A percentile compares a stretch with the other conserved stretches of the same genome.
These are phyloP conservation scores for Taurulus bubalis DNA, from an alignment of 2,113 vertebrate species.

Conservation along the genomic window DNA sequence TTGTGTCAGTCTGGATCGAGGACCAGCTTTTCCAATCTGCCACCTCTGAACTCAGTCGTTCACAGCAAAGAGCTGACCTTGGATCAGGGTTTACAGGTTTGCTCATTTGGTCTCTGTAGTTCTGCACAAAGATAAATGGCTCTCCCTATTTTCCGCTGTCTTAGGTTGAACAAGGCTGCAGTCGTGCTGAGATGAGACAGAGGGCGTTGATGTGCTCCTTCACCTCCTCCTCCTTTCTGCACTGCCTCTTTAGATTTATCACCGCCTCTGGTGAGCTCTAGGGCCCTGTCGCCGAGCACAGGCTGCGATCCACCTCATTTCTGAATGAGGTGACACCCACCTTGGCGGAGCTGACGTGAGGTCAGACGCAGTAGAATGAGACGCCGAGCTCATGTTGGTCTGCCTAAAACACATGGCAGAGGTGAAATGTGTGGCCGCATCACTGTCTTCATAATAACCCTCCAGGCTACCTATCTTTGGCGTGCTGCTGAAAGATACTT, in stretches of 20 bases:
- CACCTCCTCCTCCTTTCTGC: slow-evolving; percentile 25
- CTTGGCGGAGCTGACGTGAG: slow-evolving; percentile 49
- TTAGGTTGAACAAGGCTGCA: slow-evolving; percentile 31
- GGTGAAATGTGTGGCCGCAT: slow-evolving; percentile 58
- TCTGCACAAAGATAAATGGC: slow-evolving; percentile 44
- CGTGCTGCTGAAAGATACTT: too few species aligned
- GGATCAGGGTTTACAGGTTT: slow-evolving; percentile 50
- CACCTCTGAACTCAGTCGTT: slow-evolving; percentile 41
- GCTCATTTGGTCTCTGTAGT: slow-evolving; percentile 25
- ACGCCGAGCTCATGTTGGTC: slow-evolving; percentile 27
- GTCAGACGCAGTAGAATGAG: slow-evolving; percentile 64
- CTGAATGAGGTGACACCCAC: slow-evolving; percentile 67
- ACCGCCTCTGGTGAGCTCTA: slow-evolving; percentile 28
- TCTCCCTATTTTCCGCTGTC: slow-evolving; percentile 36
- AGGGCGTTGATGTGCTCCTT: slow-evolving; percentile 32
- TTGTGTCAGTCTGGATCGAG: slow-evolving; percentile 18
- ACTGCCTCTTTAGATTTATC: slow-evolving; percentile 53
- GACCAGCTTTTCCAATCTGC: slow-evolving; percentile 29
- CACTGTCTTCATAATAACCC: slow-evolving; percentile 58
- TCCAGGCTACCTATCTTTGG: not conserved
- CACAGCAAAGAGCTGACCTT: slow-evolving; percentile 21
- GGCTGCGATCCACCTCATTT: slow-evolving; percentile 34
- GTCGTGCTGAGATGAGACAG: slow-evolving; percentile 36
- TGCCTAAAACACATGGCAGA: slow-evolving; percentile 48
- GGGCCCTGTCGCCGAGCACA: not conserved